Conservation (phyloP, 2,888 invertebrate species). For the Caenorhabditis zanzibari region DNA sequence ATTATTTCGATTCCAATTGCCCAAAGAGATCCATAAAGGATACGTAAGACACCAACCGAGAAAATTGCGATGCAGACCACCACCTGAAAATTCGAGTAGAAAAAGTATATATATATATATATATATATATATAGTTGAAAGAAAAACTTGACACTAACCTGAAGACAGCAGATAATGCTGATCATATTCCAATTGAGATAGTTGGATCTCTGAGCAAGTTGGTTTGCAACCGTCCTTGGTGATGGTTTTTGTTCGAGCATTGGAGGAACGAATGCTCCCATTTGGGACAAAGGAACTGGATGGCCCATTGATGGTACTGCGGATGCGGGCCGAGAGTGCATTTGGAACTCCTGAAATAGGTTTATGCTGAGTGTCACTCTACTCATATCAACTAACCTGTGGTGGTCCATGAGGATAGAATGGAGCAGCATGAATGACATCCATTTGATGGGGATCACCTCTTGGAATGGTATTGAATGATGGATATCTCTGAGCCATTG, state of each 20-base stretch:
- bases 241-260: slow-evolving; percentile 54
- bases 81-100: no score
- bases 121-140: no score
- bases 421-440: slow-evolving; percentile 41
- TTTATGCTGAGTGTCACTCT: no score
- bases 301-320: slow-evolving; percentile 63
- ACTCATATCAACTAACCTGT: slow-evolving; percentile 25
- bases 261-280: slow-evolving; percentile 46
- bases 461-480: slow-evolving; percentile 56
- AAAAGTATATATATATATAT: no score
- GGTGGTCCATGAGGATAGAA: slow-evolving; percentile 33
- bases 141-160: slow-evolving; percentile 29
- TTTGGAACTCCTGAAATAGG: slow-evolving; percentile 15
- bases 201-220: slow-evolving; percentile 43
- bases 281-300: slow-evolving; percentile 42
- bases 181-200: slow-evolving; percentile 64
- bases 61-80: slow-evolving; percentile 58
- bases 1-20: slow-evolving; percentile 64
- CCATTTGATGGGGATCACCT: slow-evolving; percentile 35
- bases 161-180: slow-evolving; percentile 51
- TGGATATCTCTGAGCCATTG: slow-evolving; percentile 51
- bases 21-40: slow-evolving; percentile 58
- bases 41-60: slow-evolving; percentile 51
- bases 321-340: slow-evolving; percentile 54
- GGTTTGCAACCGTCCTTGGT: slow-evolving; percentile 51